Evolutionary conservation across 2,113 vertebrate genomes (phyloP), one percentile per base, ranked within the genome.

Genomic region (Crocuta crocuta): DNA sequence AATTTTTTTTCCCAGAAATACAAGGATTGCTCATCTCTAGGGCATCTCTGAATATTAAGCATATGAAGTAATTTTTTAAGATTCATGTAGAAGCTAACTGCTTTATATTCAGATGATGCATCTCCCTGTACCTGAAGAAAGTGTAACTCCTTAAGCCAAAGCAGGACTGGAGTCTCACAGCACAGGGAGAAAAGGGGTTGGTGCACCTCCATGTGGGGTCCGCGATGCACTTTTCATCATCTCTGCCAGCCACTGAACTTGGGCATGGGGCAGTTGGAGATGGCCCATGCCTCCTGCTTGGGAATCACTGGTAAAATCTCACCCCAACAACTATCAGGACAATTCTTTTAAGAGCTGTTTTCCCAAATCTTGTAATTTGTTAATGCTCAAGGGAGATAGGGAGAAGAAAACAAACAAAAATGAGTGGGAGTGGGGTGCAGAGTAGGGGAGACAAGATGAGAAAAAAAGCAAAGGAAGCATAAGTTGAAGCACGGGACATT

Each of bases 121-220:
- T n/a, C 13, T 83, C n/a, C 23, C 1, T 11, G 61, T 23, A 39
- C 24, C 24, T 70, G 81, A 39, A 17, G 58, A 48, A 19, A 31
- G 31, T 43, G 31, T 61, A 12, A 70, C 23, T 48, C 19, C 13
- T 19, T 26, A 7, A 48, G 16, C 16, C 10, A 43, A 28, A 61
- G 43, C 33, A 68, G 45, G 24, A 33, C 12, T 28, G 81, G 35
- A 50, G 39, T 79, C 61, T 65, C 26, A 33, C 1, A 45, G 24
- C 4, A 11, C 2, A 28, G 10, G 43, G 10, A 48, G 48, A n/a
- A 68, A 10, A 50, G 2, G 5, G 5, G 21, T 21, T 17, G 0
- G 4, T 45, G 2, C 0, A 0, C 35, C 7, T 74, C 24, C 55
- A n/a, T 81, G 12, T 26, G 55, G 28, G 63, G 31, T 58, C 13